These are phyloP conservation scores for Montipora foliosa DNA, from an alignment of 64 coral and sea anemone species.

Conservation along the genomic window DNA sequence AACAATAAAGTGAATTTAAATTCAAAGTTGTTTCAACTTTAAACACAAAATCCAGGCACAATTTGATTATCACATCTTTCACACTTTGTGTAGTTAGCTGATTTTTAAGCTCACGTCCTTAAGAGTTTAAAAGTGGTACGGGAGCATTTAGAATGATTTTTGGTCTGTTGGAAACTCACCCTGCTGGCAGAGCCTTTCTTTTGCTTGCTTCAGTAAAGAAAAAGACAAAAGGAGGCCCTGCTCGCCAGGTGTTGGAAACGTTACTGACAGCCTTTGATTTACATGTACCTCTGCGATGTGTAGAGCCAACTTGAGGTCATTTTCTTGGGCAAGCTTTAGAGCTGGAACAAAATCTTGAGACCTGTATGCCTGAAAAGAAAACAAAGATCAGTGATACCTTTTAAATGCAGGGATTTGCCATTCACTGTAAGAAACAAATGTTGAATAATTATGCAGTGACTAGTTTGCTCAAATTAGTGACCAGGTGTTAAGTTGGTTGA, in stretches of 20 bases:
- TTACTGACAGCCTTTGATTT: neutral
- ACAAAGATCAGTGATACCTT: neutral
- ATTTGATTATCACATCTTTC: neutral
- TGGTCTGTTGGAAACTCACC: no score
- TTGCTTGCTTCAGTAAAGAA: no score
- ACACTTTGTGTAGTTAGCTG: neutral
- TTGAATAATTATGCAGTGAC: no score
- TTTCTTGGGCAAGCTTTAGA: conserved; percentile 73
- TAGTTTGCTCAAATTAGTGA: neutral
- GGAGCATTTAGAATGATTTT: neutral
- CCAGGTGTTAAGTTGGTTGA: no score
- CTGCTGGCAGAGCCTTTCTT: no score
- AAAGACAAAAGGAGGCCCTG: no score
- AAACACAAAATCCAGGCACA: neutral
- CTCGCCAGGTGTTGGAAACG: no score
- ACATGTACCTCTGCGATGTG: conserved; percentile 83
- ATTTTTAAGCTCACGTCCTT: no score
- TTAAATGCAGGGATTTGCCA: no score
- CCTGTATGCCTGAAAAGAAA: conserved; percentile 59
- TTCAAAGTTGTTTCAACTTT: no score
- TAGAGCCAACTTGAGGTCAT: conserved; percentile 78
- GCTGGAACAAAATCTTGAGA: conserved; percentile 81
- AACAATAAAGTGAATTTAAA: neutral
- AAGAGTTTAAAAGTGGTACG: neutral
- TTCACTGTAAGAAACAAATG: no score